phyloP scores from a whole-genome alignment of 2,797 vertebrate species.

The Australoheros facetus region DNA sequence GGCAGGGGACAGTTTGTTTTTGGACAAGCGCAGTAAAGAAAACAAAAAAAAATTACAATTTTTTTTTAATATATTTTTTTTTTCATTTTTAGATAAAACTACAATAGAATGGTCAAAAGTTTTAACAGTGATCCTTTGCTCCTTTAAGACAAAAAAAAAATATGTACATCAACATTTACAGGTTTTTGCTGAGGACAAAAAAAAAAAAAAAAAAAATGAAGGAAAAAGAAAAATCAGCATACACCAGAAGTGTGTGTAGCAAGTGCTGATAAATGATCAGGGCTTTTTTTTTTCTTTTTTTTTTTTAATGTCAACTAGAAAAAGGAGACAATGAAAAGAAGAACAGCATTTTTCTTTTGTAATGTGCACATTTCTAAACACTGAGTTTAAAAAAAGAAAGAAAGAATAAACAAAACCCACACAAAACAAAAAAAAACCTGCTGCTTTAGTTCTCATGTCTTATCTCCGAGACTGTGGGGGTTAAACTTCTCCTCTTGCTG shows the following conservation, averaged over 20 bases:
- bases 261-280: constrained; percentile 62
- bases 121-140: constrained; percentile 73
- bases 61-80: constrained; percentile 70
- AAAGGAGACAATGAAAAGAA: constrained; percentile 30
- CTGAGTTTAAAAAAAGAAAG: constrained; percentile 19
- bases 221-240: constrained; percentile 35
- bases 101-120: constrained; percentile 83
- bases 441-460: constrained; percentile 46
- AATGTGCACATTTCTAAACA: constrained; percentile 43
- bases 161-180: constrained; percentile 85
- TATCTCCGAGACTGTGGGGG: constrained; percentile 36
- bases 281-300: background rate
- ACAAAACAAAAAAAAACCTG: constrained; percentile 15
- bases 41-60: constrained; percentile 60
- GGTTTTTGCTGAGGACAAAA: constrained; percentile 49
- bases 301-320: constrained; percentile 12
- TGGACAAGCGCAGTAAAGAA: constrained; percentile 66
- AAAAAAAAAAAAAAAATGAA: background rate
- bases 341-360: constrained; percentile 33
- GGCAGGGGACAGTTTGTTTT: constrained; percentile 56
- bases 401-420: background rate
- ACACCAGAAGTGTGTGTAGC: constrained; percentile 55
- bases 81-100: constrained; percentile 81
- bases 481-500: constrained; percentile 34
- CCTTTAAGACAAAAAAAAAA: constrained; percentile 75